A percentile compares a stretch with the other conserved stretches of the same genome.
Conservation (phyloP, 2,797 vertebrate species). For the Manis javanica region DNA sequence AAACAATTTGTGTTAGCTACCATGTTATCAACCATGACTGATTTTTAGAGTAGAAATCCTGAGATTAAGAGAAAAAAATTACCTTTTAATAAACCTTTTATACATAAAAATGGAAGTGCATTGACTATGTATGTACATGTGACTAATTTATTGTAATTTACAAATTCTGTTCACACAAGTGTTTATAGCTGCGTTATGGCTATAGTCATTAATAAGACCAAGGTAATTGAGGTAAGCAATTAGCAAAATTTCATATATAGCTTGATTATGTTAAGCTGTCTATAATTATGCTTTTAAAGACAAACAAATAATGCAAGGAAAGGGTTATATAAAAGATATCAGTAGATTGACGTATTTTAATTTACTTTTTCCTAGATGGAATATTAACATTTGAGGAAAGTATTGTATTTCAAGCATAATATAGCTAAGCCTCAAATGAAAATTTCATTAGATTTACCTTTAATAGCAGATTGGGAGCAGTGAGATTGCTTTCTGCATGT, state of each 20-base stretch:
- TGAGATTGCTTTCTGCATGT: not conserved
- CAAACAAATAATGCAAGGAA: slow-evolving; percentile 50
- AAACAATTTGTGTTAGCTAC: not conserved
- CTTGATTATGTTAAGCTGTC: not conserved
- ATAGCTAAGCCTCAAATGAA: slow-evolving; percentile 29
- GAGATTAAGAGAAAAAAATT: not conserved
- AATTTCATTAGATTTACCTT: slow-evolving; percentile 58
- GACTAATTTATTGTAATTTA: not conserved
- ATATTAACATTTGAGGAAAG: slow-evolving; percentile 36
- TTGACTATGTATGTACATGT: not conserved
- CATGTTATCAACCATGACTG: not conserved
- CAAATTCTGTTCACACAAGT: not conserved
- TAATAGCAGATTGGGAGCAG: slow-evolving; percentile 2
- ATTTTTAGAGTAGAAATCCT: slow-evolving; percentile 41
- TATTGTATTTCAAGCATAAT: slow-evolving; percentile 48
- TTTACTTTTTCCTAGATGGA: slow-evolving; percentile 34
- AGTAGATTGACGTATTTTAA: slow-evolving; percentile 44
- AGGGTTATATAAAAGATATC: slow-evolving; percentile 30
- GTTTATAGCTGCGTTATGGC: not conserved
- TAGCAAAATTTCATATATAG: slow-evolving; percentile 34
- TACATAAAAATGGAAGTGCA: not conserved
- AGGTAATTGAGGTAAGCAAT: slow-evolving; percentile 36
- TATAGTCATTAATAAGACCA: not conserved
- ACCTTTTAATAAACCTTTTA: not conserved
- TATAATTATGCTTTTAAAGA: slow-evolving; percentile 44